Evolutionary conservation across 2,113 vertebrate species (phyloP).

Genomic region (Pongo abelii): DNA sequence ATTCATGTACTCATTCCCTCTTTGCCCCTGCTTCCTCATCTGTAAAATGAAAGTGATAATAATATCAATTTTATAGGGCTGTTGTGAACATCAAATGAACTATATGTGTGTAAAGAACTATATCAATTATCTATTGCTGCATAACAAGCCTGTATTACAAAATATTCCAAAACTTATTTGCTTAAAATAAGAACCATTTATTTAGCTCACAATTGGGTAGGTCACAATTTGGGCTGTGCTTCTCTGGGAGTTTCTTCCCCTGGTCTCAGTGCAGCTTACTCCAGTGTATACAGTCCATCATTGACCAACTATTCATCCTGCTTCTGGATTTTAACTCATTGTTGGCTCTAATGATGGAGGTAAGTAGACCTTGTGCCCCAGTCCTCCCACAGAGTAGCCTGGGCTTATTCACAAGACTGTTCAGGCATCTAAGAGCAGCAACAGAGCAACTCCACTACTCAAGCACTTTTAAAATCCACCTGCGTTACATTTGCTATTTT

Average conservation of each 20-base stretch:
- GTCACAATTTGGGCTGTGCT: neutral
- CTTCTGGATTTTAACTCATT: neutral
- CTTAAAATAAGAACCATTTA: constrained; percentile 13
- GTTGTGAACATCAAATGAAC: neutral
- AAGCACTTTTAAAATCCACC: neutral
- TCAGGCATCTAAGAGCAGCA: neutral
- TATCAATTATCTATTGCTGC: neutral
- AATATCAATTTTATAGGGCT: neutral
- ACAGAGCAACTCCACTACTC: neutral
- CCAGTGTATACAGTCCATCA: neutral
- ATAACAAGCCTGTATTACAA: neutral
- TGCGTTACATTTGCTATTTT: constrained; percentile 26
- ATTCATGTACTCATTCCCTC: neutral
- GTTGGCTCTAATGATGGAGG: neutral
- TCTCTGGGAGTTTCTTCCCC: neutral
- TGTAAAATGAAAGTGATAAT: constrained; percentile 29
- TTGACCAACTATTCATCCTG: neutral
- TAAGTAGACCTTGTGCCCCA: neutral
- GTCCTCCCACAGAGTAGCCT: neutral
- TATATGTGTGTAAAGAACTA: neutral
- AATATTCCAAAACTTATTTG: neutral
- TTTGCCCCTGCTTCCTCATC: constrained; percentile 8
- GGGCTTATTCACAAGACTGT: neutral
- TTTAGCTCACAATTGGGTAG: constrained; percentile 1
- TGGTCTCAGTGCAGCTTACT: neutral